Evolutionary conservation across 2,797 vertebrate genomes (phyloP).

Genomic region (Sebastes nivosus): DNA sequence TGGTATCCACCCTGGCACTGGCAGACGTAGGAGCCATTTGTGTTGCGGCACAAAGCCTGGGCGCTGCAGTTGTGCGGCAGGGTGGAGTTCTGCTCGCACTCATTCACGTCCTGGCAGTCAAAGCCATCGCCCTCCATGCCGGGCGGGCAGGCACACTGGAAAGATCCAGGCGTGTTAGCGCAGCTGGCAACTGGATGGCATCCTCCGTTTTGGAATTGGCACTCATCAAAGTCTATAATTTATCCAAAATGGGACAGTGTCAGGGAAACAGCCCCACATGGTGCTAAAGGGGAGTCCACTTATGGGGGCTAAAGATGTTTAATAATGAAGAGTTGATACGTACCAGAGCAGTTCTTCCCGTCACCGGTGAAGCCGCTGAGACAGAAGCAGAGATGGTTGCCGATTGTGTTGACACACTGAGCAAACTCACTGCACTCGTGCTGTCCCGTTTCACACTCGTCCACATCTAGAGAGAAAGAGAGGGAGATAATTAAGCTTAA

Average conservation of each 20-base stretch:
- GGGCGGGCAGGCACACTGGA: conserved; percentile 79
- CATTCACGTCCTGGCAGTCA: conserved; percentile 84
- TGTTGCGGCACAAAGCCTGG: conserved; percentile 80
- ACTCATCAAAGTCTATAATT: conserved; percentile 92
- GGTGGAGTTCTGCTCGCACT: conserved; percentile 77
- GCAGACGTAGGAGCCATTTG: conserved; percentile 82
- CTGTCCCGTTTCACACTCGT: conserved; percentile 80
- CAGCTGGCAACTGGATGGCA: conserved; percentile 84
- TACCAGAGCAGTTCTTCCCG: conserved; percentile 86
- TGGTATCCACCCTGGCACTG: conserved; percentile 79
- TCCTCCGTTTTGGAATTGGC: conserved; percentile 85
- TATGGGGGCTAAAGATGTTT: conserved; percentile 22
- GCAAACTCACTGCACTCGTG: conserved; percentile 82
- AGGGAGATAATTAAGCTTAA: neutral
- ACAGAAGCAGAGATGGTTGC: conserved; percentile 82
- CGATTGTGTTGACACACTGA: conserved; percentile 81
- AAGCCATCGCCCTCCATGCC: conserved; percentile 82
- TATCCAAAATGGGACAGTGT: conserved; percentile 88
- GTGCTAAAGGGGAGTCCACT: conserved; percentile 59
- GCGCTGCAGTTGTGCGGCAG: conserved; percentile 79
- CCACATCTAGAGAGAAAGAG: conserved; percentile 73
- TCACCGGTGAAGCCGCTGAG: conserved; percentile 84
- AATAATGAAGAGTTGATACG: conserved; percentile 28
- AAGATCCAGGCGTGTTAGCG: conserved; percentile 81
- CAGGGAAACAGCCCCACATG: conserved; percentile 76